Percentiles rank a stretch among this genome's conserved stretches.
phyloP scores from a whole-genome alignment of 1,140 invertebrate genomes.

The Adelges cooleyi region DNA sequence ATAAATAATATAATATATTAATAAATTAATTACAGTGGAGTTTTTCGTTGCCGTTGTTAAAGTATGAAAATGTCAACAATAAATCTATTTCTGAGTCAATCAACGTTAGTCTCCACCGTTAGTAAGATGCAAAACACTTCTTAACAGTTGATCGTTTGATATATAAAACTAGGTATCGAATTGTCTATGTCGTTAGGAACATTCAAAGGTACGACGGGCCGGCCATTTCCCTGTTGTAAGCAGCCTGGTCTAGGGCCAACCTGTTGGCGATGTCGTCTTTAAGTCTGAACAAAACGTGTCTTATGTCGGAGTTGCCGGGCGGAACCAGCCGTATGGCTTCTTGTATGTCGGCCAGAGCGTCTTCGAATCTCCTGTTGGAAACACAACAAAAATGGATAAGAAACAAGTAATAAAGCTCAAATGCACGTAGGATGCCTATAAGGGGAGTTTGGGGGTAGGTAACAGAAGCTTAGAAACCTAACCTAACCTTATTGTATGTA shows the following conservation, averaged over 20 bases:
- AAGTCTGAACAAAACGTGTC: slow-evolving; percentile 50
- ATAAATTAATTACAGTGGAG: too few relatives aligned
- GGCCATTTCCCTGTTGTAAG: not conserved
- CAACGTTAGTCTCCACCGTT: too few relatives aligned
- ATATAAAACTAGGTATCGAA: not conserved
- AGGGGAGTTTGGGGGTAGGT: not conserved
- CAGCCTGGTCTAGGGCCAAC: not conserved
- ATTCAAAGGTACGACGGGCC: slow-evolving; percentile 4
- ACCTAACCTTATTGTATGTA: not conserved
- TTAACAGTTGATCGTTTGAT: too few relatives aligned
- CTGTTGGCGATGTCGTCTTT: slow-evolving; percentile 50
- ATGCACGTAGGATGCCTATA: too few relatives aligned
- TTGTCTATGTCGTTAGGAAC: slow-evolving; percentile 16
- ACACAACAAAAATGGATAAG: not conserved
- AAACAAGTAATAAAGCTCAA: too few relatives aligned
- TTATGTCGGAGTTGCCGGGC: slow-evolving; percentile 51
- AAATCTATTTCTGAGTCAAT: too few relatives aligned
- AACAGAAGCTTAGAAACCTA: not conserved
- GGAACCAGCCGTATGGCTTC: slow-evolving; percentile 56
- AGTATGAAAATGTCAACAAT: too few relatives aligned
- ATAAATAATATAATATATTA: not conserved
- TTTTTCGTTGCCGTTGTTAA: too few relatives aligned
- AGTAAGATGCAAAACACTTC: too few relatives aligned
- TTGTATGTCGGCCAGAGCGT: slow-evolving; percentile 53
- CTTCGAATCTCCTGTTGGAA: slow-evolving; percentile 46